A percentile compares a stretch with the other conserved stretches of the same genome.
Evolutionary conservation across 92 coral and sea anemone genomes (phyloP).

Genomic region (Anthopleura xanthogrammica): DNA sequence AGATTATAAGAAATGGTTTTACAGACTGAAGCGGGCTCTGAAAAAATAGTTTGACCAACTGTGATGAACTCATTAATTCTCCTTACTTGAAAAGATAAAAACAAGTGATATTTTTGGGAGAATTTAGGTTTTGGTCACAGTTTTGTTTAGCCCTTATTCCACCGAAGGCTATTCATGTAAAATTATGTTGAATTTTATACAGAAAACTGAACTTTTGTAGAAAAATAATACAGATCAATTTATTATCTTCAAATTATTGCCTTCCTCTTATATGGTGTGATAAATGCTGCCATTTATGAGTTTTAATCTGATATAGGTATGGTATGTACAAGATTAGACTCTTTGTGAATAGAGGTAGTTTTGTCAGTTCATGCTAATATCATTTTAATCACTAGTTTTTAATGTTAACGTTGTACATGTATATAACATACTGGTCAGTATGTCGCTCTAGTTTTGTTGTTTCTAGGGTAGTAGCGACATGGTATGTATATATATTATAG

Average conservation of each 20-base stretch:
- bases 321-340: no score
- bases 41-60: not conserved
- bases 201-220: slow-evolving; percentile 5
- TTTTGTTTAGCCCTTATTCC: not conserved
- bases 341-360: no score
- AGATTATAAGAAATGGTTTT: slow-evolving; percentile 19
- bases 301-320: no score
- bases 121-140: not conserved
- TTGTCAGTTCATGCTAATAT: no score
- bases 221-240: not conserved
- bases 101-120: not conserved
- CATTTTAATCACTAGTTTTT: no score
- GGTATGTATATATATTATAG: no score
- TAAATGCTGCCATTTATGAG: no score
- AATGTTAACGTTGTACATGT: no score
- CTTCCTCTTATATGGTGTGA: not conserved
- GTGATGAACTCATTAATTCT: not conserved
- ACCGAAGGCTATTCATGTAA: not conserved
- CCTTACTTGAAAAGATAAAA: not conserved
- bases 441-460: no score
- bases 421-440: no score
- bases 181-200: slow-evolving; percentile 6
- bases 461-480: no score
- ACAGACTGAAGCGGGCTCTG: not conserved
- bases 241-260: not conserved